Base-by-base conservation (phyloP, 2,797 vertebrate genomes). In the Crenuchus spilurus region DNA sequence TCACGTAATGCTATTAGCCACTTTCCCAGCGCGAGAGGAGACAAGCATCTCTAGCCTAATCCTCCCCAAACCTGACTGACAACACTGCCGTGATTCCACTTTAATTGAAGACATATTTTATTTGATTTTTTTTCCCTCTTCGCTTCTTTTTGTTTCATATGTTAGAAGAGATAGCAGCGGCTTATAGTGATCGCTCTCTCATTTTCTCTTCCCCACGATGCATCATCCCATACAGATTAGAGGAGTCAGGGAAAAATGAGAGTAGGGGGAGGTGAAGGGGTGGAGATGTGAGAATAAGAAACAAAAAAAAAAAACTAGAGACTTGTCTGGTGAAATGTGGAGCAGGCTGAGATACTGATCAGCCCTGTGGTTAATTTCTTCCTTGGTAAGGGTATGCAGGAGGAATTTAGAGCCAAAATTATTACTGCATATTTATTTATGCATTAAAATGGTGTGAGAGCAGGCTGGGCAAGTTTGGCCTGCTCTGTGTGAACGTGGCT, bases 91-190 rank as follows among this genome's bases (percentile, higher is more conserved):
- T 82, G 78, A 85, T 88, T 84, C 81, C 75, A 81, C 82, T 83
- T 85, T 85, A 87, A 87, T 86, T 80, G 74, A 85, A 84, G 80
- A 76, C 44, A 75, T 76, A 68, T 76, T 83, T 85, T 79, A 83
- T 80, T 74, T 37, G 72, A 78, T 75, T 77, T 79, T 26, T 62
- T 63, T 72, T 48, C 55, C n/a, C 62, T 46, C 26, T 10, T 62
- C 54, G 52, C 31, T 51, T 18, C 16, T 58, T 51, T 62, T 83
- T 77, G 75, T 84, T 83, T 80, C 75, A 61, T 78, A 76, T 73
- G 63, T 72, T 72, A 44, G 62, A 64, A 64, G 74, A 63, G 65
- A 78, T 80, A 72, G 52, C 65, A 9, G 52, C 37, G 33, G 70
- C 75, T 82, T 79, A 80, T 33, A 24, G 66, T 51, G 72, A 77